Base-by-base conservation (phyloP, 1,140 invertebrate species). In the Steinernema khuongi region DNA sequence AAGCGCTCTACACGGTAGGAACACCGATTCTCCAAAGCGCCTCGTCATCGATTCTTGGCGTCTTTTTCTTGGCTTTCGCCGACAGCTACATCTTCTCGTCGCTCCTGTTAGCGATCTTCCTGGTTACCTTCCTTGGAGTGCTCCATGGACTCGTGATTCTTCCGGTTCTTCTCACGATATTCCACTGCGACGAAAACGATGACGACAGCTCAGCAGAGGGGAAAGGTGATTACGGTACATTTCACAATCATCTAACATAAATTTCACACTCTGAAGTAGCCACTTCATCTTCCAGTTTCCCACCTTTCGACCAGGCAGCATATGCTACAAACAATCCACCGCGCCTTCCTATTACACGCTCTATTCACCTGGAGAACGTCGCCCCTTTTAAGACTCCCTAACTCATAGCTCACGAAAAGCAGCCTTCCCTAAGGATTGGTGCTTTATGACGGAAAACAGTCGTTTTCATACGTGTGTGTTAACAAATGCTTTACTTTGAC, bases 61-160 rank as follows among this genome's bases (percentile, higher is more conserved):
- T 97, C 11, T 87, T 93, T 0, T 92, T 94, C 0, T 86, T 98
- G 0, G 87, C 93, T 1, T 87, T 94, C 22, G 93, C 94, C 0
- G 91, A 93, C 69, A 96, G 93, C 77, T 97, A 96, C 82, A 94
- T 97, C 66, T 97, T 97, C 86, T 88, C 94, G n/a, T 94, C 96
- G 0, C 97, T 97, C 89, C 96, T 97, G 86, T 97, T 97, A 87
- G 96, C 96, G 89, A 94, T 97, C 17, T 94, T 96, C 84, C 88
- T 97, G 72, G 94, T 97, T 0, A 94, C 96, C 74, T 91, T 94
- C 83, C 93, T 96, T 29, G 86, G 86, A 1, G 74, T 83, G 0
- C 36, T 86, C 1, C 87, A 87, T 77, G 85, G 85, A 1, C 68
- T 87, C 1, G 78, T 87, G 1, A 81, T 87, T 71, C 76, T 87